phyloP scores from a whole-genome alignment of 2,113 vertebrate species.

The Ibidorhyncha struthersii region DNA sequence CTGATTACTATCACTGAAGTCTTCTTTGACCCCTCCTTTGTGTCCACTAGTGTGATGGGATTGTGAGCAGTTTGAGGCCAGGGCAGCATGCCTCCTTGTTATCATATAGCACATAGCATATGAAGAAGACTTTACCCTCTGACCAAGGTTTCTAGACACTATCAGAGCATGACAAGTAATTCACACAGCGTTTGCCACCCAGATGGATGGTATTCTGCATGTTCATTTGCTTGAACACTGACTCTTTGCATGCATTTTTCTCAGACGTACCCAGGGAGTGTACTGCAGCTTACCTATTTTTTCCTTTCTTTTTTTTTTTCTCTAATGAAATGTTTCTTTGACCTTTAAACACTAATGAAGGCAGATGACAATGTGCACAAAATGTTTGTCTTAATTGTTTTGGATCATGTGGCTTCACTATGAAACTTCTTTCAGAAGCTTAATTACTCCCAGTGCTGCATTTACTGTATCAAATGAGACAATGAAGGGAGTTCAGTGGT shows the following conservation, averaged over 20 bases:
- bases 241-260: not conserved
- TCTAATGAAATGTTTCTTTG: conserved; percentile 59
- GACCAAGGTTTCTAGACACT: not conserved
- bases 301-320: not conserved
- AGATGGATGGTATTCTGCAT: not conserved
- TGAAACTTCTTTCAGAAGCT: conserved; percentile 51
- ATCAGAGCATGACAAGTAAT: not conserved
- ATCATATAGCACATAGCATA: accelerated
- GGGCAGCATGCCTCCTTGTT: accelerated
- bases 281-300: not conserved
- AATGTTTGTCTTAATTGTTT: conserved; percentile 71
- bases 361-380: conserved; percentile 61
- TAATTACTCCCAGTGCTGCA: conserved; percentile 69
- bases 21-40: not conserved
- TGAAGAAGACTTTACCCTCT: not conserved
- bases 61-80: not conserved
- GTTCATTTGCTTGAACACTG: not conserved
- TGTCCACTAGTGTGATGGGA: not conserved
- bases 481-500: not conserved
- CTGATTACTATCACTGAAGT: not conserved
- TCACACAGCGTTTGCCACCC: not conserved
- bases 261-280: not conserved
- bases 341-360: conserved; percentile 69
- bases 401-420: conserved; percentile 55
- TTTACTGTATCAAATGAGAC: conserved; percentile 47